Percentiles rank a stretch among this genome's conserved stretches.
These are phyloP conservation scores for Drosophila malerkotliana DNA, from an alignment of 1,140 invertebrate genomes.

Conservation along the genomic window DNA sequence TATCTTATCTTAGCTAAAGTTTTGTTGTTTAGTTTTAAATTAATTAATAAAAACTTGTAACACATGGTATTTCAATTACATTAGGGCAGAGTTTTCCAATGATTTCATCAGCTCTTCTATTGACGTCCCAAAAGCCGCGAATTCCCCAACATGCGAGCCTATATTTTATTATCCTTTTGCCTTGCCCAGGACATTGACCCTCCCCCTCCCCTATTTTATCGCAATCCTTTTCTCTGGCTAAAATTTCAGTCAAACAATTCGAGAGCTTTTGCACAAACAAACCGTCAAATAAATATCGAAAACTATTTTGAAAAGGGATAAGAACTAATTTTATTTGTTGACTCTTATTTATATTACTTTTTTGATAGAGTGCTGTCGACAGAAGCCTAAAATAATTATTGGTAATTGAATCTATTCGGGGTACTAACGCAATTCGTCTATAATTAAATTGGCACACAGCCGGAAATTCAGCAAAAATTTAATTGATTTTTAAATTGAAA, in stretches of 20 bases:
- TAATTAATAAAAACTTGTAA: background rate
- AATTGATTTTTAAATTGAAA: background rate
- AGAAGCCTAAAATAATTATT: slow-evolving; percentile 41
- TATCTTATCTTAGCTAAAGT: too few species aligned
- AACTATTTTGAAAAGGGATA: slow-evolving; percentile 41
- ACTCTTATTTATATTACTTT: slow-evolving; percentile 7
- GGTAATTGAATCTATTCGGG: slow-evolving; percentile 30
- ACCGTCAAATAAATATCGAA: slow-evolving; percentile 40
- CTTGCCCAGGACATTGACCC: background rate
- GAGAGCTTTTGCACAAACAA: slow-evolving; percentile 20
- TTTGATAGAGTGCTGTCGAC: background rate
- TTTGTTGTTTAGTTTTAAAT: too few species aligned
- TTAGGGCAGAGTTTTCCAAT: slow-evolving; percentile 1
- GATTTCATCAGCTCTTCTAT: slow-evolving; percentile 16
- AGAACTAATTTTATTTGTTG: slow-evolving; percentile 14
- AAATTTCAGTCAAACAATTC: slow-evolving; percentile 53
- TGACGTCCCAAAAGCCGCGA: background rate
- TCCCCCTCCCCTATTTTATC: background rate
- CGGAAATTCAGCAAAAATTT: background rate
- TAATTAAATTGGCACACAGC: slow-evolving; percentile 9
- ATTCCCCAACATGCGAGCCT: slow-evolving; percentile 6
- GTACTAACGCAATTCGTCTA: background rate
- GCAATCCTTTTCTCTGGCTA: slow-evolving; percentile 1
- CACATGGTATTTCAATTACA: background rate
- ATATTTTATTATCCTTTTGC: slow-evolving; percentile 10